A percentile compares a stretch with the other conserved stretches of the same genome.
Conservation (phyloP, 2,113 vertebrate genomes). For the Sapajus apella region DNA sequence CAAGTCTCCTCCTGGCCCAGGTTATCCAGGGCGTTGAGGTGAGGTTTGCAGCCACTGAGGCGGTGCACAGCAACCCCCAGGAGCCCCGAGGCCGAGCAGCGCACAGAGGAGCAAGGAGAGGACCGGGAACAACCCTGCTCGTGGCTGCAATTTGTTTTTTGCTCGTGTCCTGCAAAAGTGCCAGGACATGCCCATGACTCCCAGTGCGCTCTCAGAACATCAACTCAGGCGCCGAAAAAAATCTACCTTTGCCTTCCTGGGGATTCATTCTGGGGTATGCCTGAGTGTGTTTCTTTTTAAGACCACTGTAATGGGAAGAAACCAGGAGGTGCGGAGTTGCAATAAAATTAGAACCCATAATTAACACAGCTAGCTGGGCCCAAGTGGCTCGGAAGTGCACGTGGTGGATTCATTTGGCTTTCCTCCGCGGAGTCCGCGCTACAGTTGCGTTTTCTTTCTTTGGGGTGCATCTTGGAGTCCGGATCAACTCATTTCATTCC, state of each 20-base stretch:
- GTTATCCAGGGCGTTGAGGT: background rate
- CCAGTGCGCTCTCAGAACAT: background rate
- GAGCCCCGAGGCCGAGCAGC: accelerated
- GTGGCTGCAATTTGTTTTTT: background rate
- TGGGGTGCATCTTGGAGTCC: background rate
- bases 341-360: constrained; percentile 64
- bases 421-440: accelerated
- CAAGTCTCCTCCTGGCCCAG: accelerated
- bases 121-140: background rate
- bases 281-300: constrained; percentile 53
- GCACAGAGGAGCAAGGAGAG: background rate
- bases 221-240: background rate
- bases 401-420: background rate
- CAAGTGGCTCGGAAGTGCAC: background rate
- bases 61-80: accelerated
- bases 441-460: background rate
- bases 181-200: accelerated
- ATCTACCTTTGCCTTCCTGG: background rate
- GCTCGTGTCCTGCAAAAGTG: too few species aligned
- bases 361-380: constrained; percentile 36
- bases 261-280: background rate
- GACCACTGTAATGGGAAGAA: constrained; percentile 30
- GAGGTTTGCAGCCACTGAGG: background rate
- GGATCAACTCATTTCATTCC: background rate
- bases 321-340: background rate